Evolutionary conservation across 2,113 vertebrate genomes (phyloP), one percentile per base, ranked within the genome.

Genomic region (Ailurus styani): DNA sequence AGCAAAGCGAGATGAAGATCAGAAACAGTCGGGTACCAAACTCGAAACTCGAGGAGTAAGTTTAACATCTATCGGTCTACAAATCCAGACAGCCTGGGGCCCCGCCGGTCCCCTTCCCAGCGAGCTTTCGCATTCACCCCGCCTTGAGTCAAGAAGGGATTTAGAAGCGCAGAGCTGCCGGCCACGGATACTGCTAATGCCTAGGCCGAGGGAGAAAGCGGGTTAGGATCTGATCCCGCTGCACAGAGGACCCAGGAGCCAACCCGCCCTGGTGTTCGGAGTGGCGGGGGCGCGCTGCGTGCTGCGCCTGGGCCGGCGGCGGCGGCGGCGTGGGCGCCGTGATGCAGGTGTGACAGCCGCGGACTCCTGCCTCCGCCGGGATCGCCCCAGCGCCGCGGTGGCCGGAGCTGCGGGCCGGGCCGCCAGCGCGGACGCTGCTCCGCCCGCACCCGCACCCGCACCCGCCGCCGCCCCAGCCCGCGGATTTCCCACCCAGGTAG

Each of bases 381-480:
- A 98, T 97, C 92, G 75, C 97, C 95, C 62, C 77, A 86, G 97
- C 34, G 90, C 97, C 88, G 91, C 98, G 95, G 85, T 97, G 95
- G 91, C 97, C 82, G 82, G 97, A 98, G 90, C 93, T 21, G 8
- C 88, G 52, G 88, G 96, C 93, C 55, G 95, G 92, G 90, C 98
- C 93, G 97, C 98, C 25, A 0, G 55, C 62, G 52, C 25, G 0
- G 52, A 37, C 17, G 47, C 88, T 13, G 34, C 70, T 23, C 7
- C 6, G 7, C 47, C 9, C 0, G 70, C 95, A 18, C 45, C 78
- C 3, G 29, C 40, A 0, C 23, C 72, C 25, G 25, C 70, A 0
- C 25, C 8, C 2, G 7, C 45, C 4, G 0, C 55, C 90, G n/a
- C 47, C 79, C 5, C 25, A 10, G n/a, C 42, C 40, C 21, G n/a